These are phyloP conservation scores for Bombycilla garrulus DNA, from an alignment of 2,113 vertebrate genomes.

Conservation along the genomic window DNA sequence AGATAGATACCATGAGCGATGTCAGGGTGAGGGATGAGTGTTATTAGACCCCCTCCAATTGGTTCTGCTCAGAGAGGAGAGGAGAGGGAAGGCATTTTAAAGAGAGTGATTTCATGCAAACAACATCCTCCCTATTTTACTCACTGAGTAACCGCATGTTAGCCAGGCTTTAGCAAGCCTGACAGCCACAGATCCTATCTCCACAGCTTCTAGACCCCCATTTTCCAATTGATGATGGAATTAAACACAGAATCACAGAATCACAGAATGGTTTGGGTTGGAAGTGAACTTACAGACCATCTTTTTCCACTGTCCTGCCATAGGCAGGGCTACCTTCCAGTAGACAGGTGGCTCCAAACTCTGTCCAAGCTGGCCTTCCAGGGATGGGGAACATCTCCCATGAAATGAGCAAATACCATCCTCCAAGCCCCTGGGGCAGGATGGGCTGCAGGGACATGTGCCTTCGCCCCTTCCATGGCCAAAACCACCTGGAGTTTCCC, in stretches of 20 bases:
- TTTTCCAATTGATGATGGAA: neutral
- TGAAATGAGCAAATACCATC: rapidly evolving
- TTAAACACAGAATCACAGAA: neutral
- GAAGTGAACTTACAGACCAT: neutral
- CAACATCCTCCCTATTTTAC: neutral
- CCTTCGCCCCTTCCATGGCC: rapidly evolving
- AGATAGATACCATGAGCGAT: neutral
- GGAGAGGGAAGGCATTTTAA: neutral
- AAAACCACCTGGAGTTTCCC: neutral
- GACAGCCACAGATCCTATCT: neutral
- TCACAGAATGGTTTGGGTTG: neutral
- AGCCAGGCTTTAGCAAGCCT: neutral
- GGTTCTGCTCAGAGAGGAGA: rapidly evolving
- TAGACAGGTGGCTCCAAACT: neutral
- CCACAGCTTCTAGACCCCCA: neutral
- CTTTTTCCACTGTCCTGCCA: neutral
- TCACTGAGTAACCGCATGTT: neutral
- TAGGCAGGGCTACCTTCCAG: neutral
- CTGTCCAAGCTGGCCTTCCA: neutral
- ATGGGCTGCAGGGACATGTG: rapidly evolving
- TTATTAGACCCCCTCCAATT: neutral
- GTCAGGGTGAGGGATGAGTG: neutral
- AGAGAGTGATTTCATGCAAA: neutral
- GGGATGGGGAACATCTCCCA: neutral
- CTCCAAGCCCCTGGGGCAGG: neutral